Evolutionary conservation across 2,888 invertebrate genomes (phyloP).

Genomic region (Artemia sp.): DNA sequence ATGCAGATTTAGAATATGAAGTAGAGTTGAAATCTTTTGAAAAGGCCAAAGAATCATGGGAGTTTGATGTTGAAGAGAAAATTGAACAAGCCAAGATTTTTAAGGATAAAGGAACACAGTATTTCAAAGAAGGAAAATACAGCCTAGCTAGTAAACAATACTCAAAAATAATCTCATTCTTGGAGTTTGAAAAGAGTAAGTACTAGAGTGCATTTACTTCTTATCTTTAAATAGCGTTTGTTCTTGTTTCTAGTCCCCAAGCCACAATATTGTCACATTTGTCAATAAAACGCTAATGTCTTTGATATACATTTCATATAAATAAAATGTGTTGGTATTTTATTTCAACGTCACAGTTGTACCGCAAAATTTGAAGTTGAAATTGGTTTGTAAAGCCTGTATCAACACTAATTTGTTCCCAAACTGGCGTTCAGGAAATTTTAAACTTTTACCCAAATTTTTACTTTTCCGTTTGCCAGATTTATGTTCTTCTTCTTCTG

Average conservation of each 20-base stretch:
- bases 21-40: constrained; percentile 70
- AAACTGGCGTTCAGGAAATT: no score
- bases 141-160: constrained; percentile 70
- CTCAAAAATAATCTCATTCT: constrained; percentile 48
- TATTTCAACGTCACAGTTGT: no score
- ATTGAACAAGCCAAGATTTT: constrained; percentile 59
- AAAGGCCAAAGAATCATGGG: constrained; percentile 63
- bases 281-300: no score
- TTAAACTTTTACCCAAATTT: no score
- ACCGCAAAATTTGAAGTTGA: no score
- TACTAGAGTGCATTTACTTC: constrained; percentile 1
- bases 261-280: no score
- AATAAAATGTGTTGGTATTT: no score
- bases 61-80: constrained; percentile 57
- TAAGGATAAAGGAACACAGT: constrained; percentile 79
- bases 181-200: constrained; percentile 42
- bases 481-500: no score
- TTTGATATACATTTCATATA: no score
- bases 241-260: neutral
- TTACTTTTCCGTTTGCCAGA: no score
- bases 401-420: no score
- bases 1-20: constrained; percentile 58
- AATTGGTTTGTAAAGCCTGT: no score
- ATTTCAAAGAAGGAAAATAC: constrained; percentile 63
- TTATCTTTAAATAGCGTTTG: neutral